Evolutionary conservation across 2,888 invertebrate species (phyloP).

Genomic region (Latrodectus elegans): DNA sequence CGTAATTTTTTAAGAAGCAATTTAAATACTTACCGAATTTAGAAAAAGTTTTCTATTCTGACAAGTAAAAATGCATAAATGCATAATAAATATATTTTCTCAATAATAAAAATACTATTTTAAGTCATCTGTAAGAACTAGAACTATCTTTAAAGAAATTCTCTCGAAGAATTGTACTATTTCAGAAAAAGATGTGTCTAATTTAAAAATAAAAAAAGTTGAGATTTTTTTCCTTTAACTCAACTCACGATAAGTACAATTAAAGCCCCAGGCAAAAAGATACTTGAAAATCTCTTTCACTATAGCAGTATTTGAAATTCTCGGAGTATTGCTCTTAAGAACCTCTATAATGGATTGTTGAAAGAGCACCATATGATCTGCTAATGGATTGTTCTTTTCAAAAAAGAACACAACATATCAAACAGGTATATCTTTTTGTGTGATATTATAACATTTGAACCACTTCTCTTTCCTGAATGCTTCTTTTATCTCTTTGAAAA

Average conservation of each 20-base stretch:
- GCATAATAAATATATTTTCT: too few species aligned
- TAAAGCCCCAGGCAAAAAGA: neutral
- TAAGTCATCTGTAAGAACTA: too few species aligned
- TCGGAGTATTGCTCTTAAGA: neutral
- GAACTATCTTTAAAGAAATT: too few species aligned
- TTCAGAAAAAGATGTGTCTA: too few species aligned
- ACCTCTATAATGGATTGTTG: neutral
- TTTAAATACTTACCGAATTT: too few species aligned
- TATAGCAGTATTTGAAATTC: slow-evolving; percentile 3
- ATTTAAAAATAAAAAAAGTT: too few species aligned
- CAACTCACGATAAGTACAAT: neutral
- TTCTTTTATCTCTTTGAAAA: neutral
- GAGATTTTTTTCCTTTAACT: too few species aligned
- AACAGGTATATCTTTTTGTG: neutral
- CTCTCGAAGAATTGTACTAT: too few species aligned
- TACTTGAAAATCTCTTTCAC: neutral
- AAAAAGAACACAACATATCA: neutral
- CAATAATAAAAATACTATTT: too few species aligned
- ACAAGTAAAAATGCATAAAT: too few species aligned
- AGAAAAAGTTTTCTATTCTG: too few species aligned
- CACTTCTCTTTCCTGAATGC: neutral
- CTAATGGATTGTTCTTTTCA: slow-evolving; percentile 10
- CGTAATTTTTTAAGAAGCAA: too few species aligned
- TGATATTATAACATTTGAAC: neutral
- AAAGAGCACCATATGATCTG: neutral